These are phyloP conservation scores for Homarus americanus DNA, from an alignment of 1,140 invertebrate genomes.

Conservation along the genomic window DNA sequence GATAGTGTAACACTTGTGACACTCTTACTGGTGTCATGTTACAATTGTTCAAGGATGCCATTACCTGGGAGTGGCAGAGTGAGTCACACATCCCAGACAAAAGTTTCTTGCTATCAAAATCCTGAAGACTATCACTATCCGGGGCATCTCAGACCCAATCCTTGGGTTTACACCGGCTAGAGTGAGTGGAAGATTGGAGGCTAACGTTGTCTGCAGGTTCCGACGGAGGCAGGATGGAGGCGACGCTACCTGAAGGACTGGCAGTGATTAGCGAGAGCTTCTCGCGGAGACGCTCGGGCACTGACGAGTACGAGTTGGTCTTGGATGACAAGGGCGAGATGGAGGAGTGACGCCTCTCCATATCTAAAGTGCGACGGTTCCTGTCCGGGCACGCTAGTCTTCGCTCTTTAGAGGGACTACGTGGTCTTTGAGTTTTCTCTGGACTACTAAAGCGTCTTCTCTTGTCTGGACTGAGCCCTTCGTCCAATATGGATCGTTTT, in stretches of 20 bases:
- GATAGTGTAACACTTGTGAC: neutral
- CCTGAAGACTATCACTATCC: neutral
- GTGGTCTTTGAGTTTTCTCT: slow-evolving; percentile 60
- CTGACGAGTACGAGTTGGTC: slow-evolving; percentile 68
- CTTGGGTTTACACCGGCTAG: slow-evolving; percentile 55
- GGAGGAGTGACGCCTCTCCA: slow-evolving; percentile 52
- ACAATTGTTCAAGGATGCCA: neutral
- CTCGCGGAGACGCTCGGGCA: slow-evolving; percentile 69
- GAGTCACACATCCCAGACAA: neutral
- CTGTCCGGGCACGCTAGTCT: slow-evolving; percentile 38
- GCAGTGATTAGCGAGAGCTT: slow-evolving; percentile 72
- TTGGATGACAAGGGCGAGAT: slow-evolving; percentile 60
- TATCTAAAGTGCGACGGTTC: slow-evolving; percentile 37
- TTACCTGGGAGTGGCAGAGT: neutral
- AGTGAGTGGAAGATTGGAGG: slow-evolving; percentile 67
- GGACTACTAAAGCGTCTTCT: slow-evolving; percentile 73
- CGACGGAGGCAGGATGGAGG: slow-evolving; percentile 69
- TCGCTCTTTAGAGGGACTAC: slow-evolving; percentile 45
- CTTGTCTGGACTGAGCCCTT: slow-evolving; percentile 69
- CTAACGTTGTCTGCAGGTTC: slow-evolving; percentile 69
- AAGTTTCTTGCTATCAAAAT: neutral
- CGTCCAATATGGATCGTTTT: slow-evolving; percentile 71
- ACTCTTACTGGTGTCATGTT: neutral
- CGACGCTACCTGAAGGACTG: slow-evolving; percentile 67
- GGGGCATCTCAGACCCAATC: slow-evolving; percentile 60